A percentile compares a stretch with the other conserved stretches of the same genome.
phyloP scores from a whole-genome alignment of 2,797 vertebrate species.

The Varecia variegata region DNA sequence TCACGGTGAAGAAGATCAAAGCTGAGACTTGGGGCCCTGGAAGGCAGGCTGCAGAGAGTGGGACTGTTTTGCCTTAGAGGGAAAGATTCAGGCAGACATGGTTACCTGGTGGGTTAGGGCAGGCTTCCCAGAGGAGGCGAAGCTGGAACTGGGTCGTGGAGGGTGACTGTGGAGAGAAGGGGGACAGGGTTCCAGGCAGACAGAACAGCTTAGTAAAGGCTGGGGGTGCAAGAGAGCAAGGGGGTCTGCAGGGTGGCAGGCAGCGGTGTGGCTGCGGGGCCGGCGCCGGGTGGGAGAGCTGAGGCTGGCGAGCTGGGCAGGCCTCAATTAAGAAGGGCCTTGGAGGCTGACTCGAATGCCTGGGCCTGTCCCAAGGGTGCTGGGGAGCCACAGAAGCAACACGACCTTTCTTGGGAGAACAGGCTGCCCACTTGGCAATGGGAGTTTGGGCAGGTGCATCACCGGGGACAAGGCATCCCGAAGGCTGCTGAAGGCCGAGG shows the following conservation, averaged over 20 bases:
- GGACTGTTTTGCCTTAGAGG: neutral
- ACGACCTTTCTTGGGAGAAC: neutral
- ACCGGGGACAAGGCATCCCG: neutral
- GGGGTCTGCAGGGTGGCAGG: neutral
- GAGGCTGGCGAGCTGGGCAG: neutral
- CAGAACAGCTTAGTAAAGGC: neutral
- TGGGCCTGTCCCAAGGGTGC: neutral
- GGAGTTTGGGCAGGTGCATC: neutral
- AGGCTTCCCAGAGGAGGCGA: neutral
- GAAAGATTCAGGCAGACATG: neutral
- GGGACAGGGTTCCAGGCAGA: neutral
- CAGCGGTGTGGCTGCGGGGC: neutral
- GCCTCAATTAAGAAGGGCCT: neutral
- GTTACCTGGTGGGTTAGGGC: too few species aligned
- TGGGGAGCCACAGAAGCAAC: neutral
- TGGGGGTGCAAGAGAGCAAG: accelerated
- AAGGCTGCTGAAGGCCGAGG: too few species aligned
- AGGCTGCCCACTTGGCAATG: neutral
- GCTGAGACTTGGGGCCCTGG: neutral
- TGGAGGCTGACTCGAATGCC: neutral
- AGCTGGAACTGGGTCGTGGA: neutral
- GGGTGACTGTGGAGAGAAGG: neutral
- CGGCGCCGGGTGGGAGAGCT: neutral
- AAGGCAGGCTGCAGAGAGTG: neutral
- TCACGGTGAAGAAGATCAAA: neutral